Percentiles rank a stretch among this genome's conserved stretches.
These are phyloP conservation scores for Sarcophaga caerulescens DNA, from an alignment of 2,888 invertebrate species.

Conservation along the genomic window DNA sequence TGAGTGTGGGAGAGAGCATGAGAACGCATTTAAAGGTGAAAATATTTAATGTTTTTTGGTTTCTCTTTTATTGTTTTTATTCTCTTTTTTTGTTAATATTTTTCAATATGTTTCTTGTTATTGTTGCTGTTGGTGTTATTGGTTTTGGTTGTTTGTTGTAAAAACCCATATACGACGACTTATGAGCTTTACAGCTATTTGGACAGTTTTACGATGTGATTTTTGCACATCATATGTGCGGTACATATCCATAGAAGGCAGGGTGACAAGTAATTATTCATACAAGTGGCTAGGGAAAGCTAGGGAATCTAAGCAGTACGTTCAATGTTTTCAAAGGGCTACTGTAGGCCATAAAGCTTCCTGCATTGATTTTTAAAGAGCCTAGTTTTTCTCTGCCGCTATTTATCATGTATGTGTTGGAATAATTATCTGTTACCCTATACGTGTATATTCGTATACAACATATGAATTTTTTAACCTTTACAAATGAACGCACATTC, in stretches of 20 bases:
- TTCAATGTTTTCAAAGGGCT: not conserved
- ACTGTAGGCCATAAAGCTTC: too few species aligned
- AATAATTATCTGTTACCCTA: not conserved
- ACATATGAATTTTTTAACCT: not conserved
- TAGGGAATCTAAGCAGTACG: not conserved
- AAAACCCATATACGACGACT: slow-evolving; percentile 73
- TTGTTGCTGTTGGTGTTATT: not conserved
- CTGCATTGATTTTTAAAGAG: too few species aligned
- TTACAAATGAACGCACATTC: slow-evolving; percentile 17
- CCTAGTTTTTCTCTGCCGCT: not conserved
- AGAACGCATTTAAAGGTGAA: slow-evolving; percentile 36
- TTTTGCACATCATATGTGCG: slow-evolving; percentile 67
- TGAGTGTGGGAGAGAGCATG: too few species aligned
- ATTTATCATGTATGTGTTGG: not conserved
- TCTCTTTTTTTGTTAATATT: not conserved
- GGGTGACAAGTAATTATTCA: not conserved
- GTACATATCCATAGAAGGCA: not conserved
- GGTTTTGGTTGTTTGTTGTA: not conserved
- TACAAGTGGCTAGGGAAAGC: not conserved
- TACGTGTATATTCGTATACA: not conserved
- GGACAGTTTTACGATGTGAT: slow-evolving; percentile 79
- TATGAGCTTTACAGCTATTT: slow-evolving; percentile 78
- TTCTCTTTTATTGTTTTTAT: not conserved
- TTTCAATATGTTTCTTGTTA: not conserved
- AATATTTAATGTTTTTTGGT: slow-evolving; percentile 1